Evolutionary conservation across 1,140 invertebrate genomes (phyloP), one percentile per base, ranked within the genome.

Genomic region (Drosophila dunni): DNA sequence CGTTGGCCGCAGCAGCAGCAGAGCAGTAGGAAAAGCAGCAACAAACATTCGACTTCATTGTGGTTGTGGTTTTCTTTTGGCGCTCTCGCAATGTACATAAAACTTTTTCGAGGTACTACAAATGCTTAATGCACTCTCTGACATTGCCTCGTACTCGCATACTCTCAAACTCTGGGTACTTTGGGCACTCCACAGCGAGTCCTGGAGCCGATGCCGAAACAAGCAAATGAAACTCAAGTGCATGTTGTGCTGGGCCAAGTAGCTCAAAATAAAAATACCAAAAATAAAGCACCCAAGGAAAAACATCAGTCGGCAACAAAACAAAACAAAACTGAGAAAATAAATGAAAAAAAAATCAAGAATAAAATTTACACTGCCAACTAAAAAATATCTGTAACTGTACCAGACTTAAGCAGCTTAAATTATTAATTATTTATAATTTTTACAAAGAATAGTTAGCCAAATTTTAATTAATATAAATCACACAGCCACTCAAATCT

Each of bases 181-280:
- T 56, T 56, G n/a, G 24, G 34, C 17, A 13, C 29, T 33, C 50
- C 36, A 9, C 15, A 29, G 7, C 38, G 9, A 20, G 36, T 13
- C 17, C 48, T 50, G 50, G 15, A 33, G 46, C 29, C 57, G 9
- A 60, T 61, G 63, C 38, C 67, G 63, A 79, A 86, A 89, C 83
- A 89, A 88, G 57, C 83, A 88, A 89, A 88, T 88, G 83, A 88
- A 88, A 88, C 83, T 89, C 83, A 88, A 88, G 83, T 88, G 84
- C 83, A 88, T 88, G 84, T 88, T 62, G 77, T 85, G 64, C 65
- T 76, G 76, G 83, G 4, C 83, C 83, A 86, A 86, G 83, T 89
- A 76, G 68, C 74, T 62, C 64, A 53, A 67, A 71, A 51, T 51
- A 79, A 86, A 42, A 54, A 68, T 17, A 62, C n/a, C 48, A 60